Evolutionary conservation across 2,888 invertebrate species (phyloP).

Genomic region (Muscina levida): DNA sequence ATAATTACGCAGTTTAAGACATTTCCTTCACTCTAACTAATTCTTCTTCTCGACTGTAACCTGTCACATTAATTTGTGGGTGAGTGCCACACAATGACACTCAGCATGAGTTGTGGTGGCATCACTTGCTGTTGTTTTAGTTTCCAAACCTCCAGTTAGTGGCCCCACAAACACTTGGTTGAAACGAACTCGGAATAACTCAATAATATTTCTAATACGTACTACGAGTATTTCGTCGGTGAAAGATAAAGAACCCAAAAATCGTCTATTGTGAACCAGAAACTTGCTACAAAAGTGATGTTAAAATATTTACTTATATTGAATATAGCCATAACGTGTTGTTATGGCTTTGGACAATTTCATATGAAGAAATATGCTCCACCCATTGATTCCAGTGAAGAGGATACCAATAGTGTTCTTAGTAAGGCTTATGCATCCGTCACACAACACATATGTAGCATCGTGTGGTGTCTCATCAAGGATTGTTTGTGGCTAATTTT

Average conservation of each 20-base stretch:
- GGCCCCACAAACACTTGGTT: conserved; percentile 23
- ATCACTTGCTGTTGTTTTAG: conserved; percentile 10
- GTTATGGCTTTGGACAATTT: conserved; percentile 74
- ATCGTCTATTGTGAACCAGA: too few species aligned
- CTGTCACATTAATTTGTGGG: conserved; percentile 33
- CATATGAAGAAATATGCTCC: conserved; percentile 75
- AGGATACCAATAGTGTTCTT: conserved; percentile 72
- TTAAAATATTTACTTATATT: conserved; percentile 55
- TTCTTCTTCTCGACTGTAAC: conserved; percentile 15
- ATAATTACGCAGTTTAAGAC: too few species aligned
- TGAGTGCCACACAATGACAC: conserved; percentile 33
- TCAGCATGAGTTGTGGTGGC: not conserved
- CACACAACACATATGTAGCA: too few species aligned
- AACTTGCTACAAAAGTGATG: conserved; percentile 9
- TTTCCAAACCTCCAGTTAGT: conserved; percentile 27
- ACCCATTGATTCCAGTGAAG: conserved; percentile 72
- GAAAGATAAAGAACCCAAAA: too few species aligned
- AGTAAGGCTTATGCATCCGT: conserved; percentile 66
- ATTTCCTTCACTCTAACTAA: not conserved
- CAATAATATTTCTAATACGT: not conserved
- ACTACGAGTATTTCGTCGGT: too few species aligned
- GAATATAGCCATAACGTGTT: conserved; percentile 50
- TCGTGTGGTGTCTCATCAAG: too few species aligned
- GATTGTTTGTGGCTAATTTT: not conserved
- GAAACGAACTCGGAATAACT: conserved; percentile 11